Evolutionary conservation across 2,797 vertebrate genomes (phyloP).

Genomic region (Potorous gilbertii): DNA sequence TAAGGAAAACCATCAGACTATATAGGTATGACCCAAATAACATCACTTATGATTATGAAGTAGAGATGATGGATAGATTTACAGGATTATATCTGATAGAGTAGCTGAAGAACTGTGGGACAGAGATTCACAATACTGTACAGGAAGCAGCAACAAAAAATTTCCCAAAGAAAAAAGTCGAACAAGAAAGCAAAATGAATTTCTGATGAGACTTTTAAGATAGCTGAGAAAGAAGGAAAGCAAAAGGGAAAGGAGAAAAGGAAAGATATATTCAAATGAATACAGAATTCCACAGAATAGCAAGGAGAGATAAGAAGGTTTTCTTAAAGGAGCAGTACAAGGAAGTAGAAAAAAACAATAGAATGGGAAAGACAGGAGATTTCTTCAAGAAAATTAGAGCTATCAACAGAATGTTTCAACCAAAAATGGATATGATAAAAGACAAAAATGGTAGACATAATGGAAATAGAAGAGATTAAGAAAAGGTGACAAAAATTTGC

Average conservation of each 20-base stretch:
- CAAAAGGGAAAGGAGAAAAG: not conserved
- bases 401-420: not conserved
- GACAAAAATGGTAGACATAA: not conserved
- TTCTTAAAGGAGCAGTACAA: not conserved
- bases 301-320: not conserved
- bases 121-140: not conserved
- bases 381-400: not conserved
- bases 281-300: not conserved
- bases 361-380: not conserved
- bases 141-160: not conserved
- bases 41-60: not conserved
- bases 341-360: not conserved
- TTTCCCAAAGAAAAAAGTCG: not conserved
- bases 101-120: not conserved
- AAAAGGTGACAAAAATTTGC: not conserved
- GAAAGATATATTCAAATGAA: not conserved
- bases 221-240: not conserved
- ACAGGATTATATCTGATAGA: not conserved
- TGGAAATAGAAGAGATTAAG: not conserved
- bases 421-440: not conserved
- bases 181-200: not conserved
- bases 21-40: not conserved
- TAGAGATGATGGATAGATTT: not conserved
- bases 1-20: not conserved
- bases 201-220: not conserved